Conservation (phyloP, 2,113 vertebrate genomes). For the Thamnaconus septentrionalis region DNA sequence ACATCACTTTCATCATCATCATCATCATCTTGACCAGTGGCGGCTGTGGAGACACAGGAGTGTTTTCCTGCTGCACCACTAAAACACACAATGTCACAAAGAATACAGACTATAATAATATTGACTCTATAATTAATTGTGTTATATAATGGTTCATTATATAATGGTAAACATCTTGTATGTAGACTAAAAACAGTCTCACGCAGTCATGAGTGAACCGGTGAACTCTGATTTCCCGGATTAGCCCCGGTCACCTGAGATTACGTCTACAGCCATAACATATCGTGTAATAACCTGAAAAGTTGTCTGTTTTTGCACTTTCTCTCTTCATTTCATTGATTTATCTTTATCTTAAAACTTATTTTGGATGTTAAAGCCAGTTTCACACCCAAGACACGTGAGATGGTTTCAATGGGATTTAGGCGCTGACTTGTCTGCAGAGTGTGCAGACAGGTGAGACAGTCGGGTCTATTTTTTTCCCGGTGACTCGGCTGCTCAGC, state of each 20-base stretch:
- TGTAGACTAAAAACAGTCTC: neutral
- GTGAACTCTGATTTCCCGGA: constrained; percentile 34
- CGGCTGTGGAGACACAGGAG: no score
- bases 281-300: constrained; percentile 3
- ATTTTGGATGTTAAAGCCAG: neutral
- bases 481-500: constrained; percentile 11
- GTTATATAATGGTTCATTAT: no score
- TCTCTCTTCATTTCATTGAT: neutral
- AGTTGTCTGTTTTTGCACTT: neutral
- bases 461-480: constrained; percentile 39
- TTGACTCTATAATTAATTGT: no score
- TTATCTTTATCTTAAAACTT: neutral
- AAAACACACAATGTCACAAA: no score
- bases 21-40: no score
- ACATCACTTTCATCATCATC: no score
- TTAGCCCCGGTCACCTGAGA: constrained; percentile 31
- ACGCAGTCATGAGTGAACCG: neutral
- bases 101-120: no score
- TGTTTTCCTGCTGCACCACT: no score
- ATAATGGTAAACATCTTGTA: no score
- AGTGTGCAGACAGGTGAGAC: constrained; percentile 6
- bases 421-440: neutral
- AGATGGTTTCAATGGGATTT: neutral
- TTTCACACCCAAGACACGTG: neutral
- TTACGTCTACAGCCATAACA: constrained; percentile 11